These are phyloP conservation scores for Canis aureus DNA, from an alignment of 2,113 vertebrate species.

Conservation along the genomic window DNA sequence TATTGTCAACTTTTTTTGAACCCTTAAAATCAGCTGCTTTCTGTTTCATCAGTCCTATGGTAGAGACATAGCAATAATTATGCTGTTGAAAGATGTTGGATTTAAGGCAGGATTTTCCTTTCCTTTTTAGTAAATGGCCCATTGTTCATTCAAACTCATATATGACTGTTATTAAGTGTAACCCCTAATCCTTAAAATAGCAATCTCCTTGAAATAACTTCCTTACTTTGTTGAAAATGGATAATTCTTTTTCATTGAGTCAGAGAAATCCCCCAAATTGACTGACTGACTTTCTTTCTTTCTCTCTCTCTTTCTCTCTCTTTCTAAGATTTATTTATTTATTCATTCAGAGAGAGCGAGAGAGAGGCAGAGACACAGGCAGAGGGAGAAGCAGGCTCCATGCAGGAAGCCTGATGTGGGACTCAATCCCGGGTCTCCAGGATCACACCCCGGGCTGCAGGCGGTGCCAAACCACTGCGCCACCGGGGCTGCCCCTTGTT, in stretches of 20 bases:
- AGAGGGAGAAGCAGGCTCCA: too few species aligned
- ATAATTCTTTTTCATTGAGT: not conserved
- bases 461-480: too few species aligned
- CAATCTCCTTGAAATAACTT: not conserved
- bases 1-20: not conserved
- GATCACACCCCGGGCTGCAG: too few species aligned
- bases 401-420: too few species aligned
- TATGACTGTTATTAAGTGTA: not conserved
- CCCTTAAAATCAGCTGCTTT: not conserved
- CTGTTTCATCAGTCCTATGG: not conserved
- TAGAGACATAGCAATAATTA: not conserved
- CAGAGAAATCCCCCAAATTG: not conserved
- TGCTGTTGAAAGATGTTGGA: not conserved
- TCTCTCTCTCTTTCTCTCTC: rapidly evolving
- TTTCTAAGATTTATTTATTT: too few species aligned
- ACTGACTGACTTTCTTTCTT: not conserved
- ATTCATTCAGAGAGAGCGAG: too few species aligned
- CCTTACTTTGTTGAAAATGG: not conserved
- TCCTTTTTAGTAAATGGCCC: not conserved
- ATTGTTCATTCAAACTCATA: not conserved
- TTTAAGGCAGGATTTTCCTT: not conserved
- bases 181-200: not conserved
- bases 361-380: too few species aligned
- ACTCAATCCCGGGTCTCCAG: too few species aligned
- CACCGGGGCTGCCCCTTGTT: not conserved